Conservation (phyloP, 2,888 invertebrate genomes). For the Hetaerina titia region DNA sequence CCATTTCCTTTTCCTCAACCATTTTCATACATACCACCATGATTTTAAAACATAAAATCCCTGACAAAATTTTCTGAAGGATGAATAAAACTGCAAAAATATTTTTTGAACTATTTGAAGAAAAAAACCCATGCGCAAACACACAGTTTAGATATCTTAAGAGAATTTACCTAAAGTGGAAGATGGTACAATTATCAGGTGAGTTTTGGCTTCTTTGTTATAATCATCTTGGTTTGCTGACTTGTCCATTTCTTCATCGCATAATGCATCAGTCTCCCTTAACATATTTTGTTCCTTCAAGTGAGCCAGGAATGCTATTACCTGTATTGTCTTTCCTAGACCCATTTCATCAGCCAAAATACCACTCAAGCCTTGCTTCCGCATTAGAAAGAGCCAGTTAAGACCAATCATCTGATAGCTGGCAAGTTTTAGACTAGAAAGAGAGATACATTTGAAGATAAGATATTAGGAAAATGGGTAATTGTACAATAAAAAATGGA, state of each 20-base stretch:
- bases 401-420: constrained; percentile 93
- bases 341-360: constrained; percentile 99
- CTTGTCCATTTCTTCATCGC: constrained; percentile 75
- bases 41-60: too few relatives aligned
- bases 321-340: constrained; percentile 94
- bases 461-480: background rate
- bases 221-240: constrained; percentile 77
- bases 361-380: constrained; percentile 93
- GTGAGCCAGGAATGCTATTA: constrained; percentile 94
- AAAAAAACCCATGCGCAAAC: too few relatives aligned
- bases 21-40: too few relatives aligned
- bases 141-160: too few relatives aligned
- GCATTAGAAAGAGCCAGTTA: constrained; percentile 95
- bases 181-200: constrained; percentile 97
- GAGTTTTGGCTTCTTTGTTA: constrained; percentile 79
- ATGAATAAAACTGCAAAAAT: too few relatives aligned
- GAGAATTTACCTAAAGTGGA: constrained; percentile 89
- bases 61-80: too few relatives aligned
- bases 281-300: constrained; percentile 86
- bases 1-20: too few relatives aligned
- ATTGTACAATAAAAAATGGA: background rate
- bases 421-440: constrained; percentile 85
- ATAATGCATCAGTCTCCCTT: constrained; percentile 50
- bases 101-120: too few relatives aligned
- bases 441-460: constrained; percentile 68